Evolutionary conservation across 30 jellyfish, hydroid and myxozoan genomes (phyloP), one percentile per base, ranked within the genome.

Genomic region (Chrysaora quinquecirrha): DNA sequence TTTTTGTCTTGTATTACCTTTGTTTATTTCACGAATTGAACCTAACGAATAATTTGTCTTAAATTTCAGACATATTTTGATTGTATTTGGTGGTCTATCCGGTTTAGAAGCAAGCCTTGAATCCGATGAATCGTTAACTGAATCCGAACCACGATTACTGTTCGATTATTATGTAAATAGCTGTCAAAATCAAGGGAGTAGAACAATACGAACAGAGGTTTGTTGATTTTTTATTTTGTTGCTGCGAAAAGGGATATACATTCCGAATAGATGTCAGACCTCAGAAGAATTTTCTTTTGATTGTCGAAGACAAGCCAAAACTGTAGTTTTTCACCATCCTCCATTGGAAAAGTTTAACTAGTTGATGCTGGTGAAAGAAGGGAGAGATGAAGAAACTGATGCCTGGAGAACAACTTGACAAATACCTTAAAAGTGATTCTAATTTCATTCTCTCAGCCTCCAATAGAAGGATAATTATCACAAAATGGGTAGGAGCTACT

Each of bases 151-250:
- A n/a, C 38, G 73, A 23, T 64, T 91, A 3, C 77, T 91, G 66
- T 91, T 91, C 56, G 98, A 91, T 60, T 89, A 80, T 43, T 91
- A 84, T 73, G 58, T 91, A 25, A 91, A 84, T 63, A 54, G 89
- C 32, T 91, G 98, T 74, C 88, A 93, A 4, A 72, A 72, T 64
- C 98, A 91, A 81, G 98, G 98, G 2, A 91, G 96, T 43, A 60
- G 97, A 46, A 90, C 97, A 19, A 86, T 90, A 1, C 58, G 97
- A 64, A 90, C 97, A 0, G 97, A 90, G 96, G 97, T 84, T 75
- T 1, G 70, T 62, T 68, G n/a, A n/a, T n/a, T 34, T 6, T 21
- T 1, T 3, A 1, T 3, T 68, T 34, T 64, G 31, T 50, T 12
- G n/a, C n/a, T n/a, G n/a, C n/a, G n/a, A n/a, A n/a, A n/a, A n/a